These are phyloP conservation scores for Forbesichthys agassizii DNA, from an alignment of 2,113 vertebrate genomes.

Conservation along the genomic window DNA sequence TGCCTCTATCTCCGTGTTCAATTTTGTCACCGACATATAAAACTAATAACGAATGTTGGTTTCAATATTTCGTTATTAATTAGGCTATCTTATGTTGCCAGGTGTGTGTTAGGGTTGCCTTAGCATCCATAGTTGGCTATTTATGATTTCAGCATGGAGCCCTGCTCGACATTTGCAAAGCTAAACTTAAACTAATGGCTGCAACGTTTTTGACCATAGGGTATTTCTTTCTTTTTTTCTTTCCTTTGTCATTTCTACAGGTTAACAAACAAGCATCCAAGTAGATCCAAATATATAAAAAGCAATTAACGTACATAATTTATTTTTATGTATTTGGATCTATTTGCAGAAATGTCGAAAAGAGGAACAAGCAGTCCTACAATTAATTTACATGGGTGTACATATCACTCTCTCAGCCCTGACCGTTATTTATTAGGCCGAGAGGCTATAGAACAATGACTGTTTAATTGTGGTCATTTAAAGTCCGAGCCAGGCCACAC, in stretches of 20 bases:
- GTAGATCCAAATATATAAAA: conserved; percentile 6
- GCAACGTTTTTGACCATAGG: neutral
- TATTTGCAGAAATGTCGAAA: conserved; percentile 35
- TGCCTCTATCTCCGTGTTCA: conserved; percentile 78
- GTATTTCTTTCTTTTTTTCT: neutral
- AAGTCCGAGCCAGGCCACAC: conserved; percentile 36
- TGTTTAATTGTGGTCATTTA: conserved; percentile 28
- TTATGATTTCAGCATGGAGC: no score
- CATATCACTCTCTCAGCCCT: conserved; percentile 50
- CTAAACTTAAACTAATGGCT: no score
- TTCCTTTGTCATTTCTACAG: no score
- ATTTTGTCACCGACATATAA: conserved; percentile 81
- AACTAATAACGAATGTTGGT: conserved; percentile 76
- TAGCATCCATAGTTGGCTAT: no score
- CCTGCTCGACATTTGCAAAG: no score
- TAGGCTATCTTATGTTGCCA: neutral
- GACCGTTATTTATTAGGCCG: conserved; percentile 65
- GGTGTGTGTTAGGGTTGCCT: neutral
- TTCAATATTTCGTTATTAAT: conserved; percentile 23
- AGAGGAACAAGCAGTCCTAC: conserved; percentile 52
- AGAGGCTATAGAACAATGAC: conserved; percentile 45
- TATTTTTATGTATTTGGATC: conserved; percentile 27
- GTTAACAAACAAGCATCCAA: neutral
- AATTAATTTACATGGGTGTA: conserved; percentile 50
- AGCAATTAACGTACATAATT: conserved; percentile 23